These are phyloP conservation scores for Hanleya hanleyi DNA, from an alignment of 2,888 invertebrate genomes.

Conservation along the genomic window DNA sequence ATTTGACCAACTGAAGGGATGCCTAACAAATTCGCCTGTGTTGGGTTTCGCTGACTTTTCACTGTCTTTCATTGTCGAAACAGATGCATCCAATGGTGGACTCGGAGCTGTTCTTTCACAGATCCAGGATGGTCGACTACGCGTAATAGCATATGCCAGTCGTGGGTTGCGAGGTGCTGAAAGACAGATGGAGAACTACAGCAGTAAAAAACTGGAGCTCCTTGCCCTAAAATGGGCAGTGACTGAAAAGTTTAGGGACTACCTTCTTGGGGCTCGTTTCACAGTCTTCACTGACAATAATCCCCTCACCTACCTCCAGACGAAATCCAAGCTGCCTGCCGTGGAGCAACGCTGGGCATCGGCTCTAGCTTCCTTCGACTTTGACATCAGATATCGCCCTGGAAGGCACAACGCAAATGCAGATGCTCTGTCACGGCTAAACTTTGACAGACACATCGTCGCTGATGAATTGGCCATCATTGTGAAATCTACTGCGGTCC, in stretches of 20 bases:
- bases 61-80: background rate
- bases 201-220: slow-evolving; percentile 27
- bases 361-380: slow-evolving; percentile 20
- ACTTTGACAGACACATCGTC: background rate
- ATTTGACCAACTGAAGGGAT: background rate
- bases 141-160: slow-evolving; percentile 13
- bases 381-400: slow-evolving; percentile 14
- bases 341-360: slow-evolving; percentile 24
- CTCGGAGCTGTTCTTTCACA: background rate
- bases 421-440: slow-evolving; percentile 14
- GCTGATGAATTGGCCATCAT: background rate
- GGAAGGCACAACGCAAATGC: slow-evolving; percentile 18
- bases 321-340: slow-evolving; percentile 19
- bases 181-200: background rate
- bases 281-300: slow-evolving; percentile 19
- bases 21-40: background rate
- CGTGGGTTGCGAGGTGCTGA: background rate
- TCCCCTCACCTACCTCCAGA: slow-evolving; percentile 11
- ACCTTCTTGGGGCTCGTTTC: slow-evolving; percentile 13
- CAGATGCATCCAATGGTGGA: background rate
- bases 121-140: background rate
- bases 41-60: background rate
- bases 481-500: background rate
- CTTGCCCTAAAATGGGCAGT: slow-evolving; percentile 38
- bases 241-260: slow-evolving; percentile 24